Evolutionary conservation across 2,113 vertebrate species (phyloP).

Genomic region (Hyla sarda): DNA sequence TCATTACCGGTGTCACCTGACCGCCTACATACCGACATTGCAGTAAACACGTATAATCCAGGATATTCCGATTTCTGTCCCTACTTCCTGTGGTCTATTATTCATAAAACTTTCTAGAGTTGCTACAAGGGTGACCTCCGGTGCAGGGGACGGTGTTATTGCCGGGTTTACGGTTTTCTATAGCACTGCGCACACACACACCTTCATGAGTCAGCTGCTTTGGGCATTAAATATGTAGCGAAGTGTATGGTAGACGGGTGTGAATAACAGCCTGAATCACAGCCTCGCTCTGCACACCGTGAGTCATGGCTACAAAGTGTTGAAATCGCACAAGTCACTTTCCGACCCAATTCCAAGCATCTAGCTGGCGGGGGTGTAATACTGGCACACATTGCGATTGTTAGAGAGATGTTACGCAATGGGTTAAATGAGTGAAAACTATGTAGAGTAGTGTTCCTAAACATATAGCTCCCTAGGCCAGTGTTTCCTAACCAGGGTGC

Average conservation of each 20-base stretch:
- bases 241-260: neutral
- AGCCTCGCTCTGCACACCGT: neutral
- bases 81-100: neutral
- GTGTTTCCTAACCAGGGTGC: no score
- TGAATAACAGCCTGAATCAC: neutral
- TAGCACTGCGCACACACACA: conserved; percentile 17
- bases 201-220: conserved; percentile 42
- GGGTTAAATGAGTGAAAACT: no score
- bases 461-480: no score
- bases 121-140: conserved; percentile 1
- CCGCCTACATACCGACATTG: no score
- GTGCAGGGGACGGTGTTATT: neutral
- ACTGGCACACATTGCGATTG: neutral
- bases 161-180: neutral
- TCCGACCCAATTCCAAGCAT: neutral
- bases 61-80: neutral
- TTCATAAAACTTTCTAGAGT: conserved; percentile 5
- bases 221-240: neutral
- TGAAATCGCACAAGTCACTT: neutral
- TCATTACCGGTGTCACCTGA: neutral
- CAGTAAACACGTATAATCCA: no score
- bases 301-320: no score
- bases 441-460: no score
- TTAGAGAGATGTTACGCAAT: no score
- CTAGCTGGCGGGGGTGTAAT: neutral